Percentiles rank a stretch among this genome's conserved stretches.
Evolutionary conservation across 2,888 invertebrate species (phyloP).

Genomic region (Phrixothrix hirtus): DNA sequence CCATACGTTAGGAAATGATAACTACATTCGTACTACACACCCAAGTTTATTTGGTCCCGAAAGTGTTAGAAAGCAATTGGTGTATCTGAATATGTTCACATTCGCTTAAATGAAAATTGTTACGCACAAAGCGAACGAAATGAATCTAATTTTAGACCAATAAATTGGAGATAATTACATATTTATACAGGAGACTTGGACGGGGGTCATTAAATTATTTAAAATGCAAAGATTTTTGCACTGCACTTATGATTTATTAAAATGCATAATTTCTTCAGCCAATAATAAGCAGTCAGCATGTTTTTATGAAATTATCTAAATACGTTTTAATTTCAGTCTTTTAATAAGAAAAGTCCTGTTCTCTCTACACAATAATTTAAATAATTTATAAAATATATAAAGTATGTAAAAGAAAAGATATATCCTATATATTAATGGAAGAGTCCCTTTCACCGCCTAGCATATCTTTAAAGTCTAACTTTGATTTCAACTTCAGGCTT

Average conservation of each 20-base stretch:
- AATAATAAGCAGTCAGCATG: no score
- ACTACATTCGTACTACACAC: neutral
- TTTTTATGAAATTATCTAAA: constrained; percentile 19
- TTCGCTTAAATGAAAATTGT: no score
- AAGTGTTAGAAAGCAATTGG: no score
- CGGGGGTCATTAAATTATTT: no score
- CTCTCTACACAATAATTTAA: constrained; percentile 40
- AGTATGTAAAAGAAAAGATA: constrained; percentile 34
- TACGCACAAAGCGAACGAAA: no score
- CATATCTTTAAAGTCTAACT: constrained; percentile 35
- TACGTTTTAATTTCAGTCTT: constrained; percentile 48
- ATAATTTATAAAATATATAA: constrained; percentile 40
- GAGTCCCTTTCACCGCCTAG: constrained; percentile 41
- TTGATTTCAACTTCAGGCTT: constrained; percentile 33
- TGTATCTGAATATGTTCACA: no score
- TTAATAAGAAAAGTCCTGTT: constrained; percentile 44
- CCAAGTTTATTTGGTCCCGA: neutral
- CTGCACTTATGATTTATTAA: no score
- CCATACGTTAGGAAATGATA: neutral
- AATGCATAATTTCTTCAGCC: no score
- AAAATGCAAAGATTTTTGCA: no score
- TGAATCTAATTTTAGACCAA: no score
- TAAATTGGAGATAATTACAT: no score
- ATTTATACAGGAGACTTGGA: no score
- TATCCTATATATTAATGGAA: constrained; percentile 37